These are phyloP conservation scores for Brachyptera putata DNA, from an alignment of 2,888 invertebrate genomes.

Conservation along the genomic window DNA sequence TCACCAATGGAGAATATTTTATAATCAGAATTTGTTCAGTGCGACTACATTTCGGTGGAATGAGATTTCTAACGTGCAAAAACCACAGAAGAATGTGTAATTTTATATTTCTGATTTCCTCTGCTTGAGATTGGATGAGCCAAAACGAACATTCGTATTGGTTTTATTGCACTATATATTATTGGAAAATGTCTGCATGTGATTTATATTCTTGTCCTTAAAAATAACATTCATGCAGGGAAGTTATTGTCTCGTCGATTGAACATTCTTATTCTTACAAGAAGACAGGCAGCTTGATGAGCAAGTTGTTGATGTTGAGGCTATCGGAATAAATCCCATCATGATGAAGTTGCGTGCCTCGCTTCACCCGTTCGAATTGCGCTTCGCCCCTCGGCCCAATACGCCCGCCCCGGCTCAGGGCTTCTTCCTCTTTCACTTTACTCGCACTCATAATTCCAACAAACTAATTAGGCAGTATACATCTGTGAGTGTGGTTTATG, in stretches of 20 bases:
- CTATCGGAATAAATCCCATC: too few relatives aligned
- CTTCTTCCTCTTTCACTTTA: not conserved
- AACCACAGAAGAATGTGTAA: too few relatives aligned
- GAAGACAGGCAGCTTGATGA: too few relatives aligned
- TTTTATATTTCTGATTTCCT: conserved; percentile 5
- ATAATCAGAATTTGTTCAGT: not conserved
- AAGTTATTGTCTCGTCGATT: not conserved
- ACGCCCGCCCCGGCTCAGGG: too few relatives aligned
- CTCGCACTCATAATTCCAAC: conserved; percentile 22
- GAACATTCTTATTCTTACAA: too few relatives aligned
- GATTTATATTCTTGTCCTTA: not conserved
- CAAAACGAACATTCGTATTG: conserved; percentile 5
- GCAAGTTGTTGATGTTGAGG: too few relatives aligned
- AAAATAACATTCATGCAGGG: not conserved
- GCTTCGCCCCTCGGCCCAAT: too few relatives aligned
- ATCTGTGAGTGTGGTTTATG: conserved; percentile 12
- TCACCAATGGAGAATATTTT: not conserved
- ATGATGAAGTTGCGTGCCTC: too few relatives aligned
- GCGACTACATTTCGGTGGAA: not conserved
- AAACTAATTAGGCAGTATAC: conserved; percentile 26
- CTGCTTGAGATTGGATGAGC: conserved; percentile 6
- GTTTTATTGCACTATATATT: too few relatives aligned
- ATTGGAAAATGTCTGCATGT: too few relatives aligned
- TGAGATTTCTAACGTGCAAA: not conserved
- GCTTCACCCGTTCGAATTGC: too few relatives aligned